These are phyloP conservation scores for Chionodraco myersi DNA, from an alignment of 2,113 vertebrate species.

Conservation along the genomic window DNA sequence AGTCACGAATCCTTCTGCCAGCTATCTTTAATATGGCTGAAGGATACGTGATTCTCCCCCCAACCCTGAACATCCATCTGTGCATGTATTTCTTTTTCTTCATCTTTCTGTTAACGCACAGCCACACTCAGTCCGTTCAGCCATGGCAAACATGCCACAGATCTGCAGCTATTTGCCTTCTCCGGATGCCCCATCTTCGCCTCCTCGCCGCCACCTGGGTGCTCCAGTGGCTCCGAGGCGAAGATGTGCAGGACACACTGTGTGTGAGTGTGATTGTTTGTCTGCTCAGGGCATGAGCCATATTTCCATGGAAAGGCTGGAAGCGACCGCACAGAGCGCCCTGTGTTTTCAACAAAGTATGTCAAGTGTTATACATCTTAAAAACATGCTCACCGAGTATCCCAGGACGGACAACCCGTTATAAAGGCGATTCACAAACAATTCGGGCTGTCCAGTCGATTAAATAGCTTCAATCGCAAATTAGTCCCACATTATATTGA, in stretches of 20 bases:
- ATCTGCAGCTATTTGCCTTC: constrained; percentile 50
- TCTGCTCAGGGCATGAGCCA: constrained; percentile 67
- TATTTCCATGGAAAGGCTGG: constrained; percentile 57
- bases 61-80: constrained; percentile 78
- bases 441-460: too few species aligned
- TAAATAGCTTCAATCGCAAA: too few species aligned
- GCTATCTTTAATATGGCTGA: constrained; percentile 45
- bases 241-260: constrained; percentile 63
- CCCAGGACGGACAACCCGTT: neutral
- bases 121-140: constrained; percentile 71
- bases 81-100: constrained; percentile 61
- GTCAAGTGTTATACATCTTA: constrained; percentile 1
- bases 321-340: constrained; percentile 10
- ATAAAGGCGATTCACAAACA: neutral
- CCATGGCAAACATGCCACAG: constrained; percentile 66
- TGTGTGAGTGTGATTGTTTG: constrained; percentile 45
- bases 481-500: too few species aligned
- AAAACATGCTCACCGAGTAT: too few species aligned
- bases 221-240: constrained; percentile 75
- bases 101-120: constrained; percentile 59
- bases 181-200: constrained; percentile 59
- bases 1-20: constrained; percentile 3
- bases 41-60: constrained; percentile 47
- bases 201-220: constrained; percentile 81
- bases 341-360: neutral